Conservation (phyloP, 2,888 invertebrate genomes). For the Encarsia formosa region DNA sequence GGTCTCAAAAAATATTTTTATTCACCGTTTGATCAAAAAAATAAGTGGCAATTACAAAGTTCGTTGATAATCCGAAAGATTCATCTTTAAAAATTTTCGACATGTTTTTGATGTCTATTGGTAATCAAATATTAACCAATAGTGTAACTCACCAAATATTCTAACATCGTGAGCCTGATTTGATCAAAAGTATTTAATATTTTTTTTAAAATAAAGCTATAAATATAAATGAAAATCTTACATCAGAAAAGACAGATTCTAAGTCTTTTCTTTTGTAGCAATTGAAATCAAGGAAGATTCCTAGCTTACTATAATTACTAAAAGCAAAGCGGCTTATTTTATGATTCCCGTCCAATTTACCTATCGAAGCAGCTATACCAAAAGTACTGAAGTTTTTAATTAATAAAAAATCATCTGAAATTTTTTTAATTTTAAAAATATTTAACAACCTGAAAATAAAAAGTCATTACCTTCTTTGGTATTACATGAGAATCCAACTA, state of each 20-base stretch:
- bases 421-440: too few relatives aligned
- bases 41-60: too few relatives aligned
- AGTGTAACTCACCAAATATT: too few relatives aligned
- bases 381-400: neutral
- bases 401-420: neutral
- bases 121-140: too few relatives aligned
- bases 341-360: neutral
- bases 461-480: slow-evolving; percentile 6
- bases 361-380: neutral
- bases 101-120: too few relatives aligned
- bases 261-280: neutral
- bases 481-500: slow-evolving; percentile 9
- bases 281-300: neutral
- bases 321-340: neutral
- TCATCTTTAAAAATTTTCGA: too few relatives aligned
- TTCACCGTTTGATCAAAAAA: slow-evolving; percentile 12
- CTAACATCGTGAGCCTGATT: too few relatives aligned
- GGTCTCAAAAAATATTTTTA: too few relatives aligned
- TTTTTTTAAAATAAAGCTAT: neutral
- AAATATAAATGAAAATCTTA: neutral
- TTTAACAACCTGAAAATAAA: neutral
- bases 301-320: neutral
- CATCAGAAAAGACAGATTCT: neutral
- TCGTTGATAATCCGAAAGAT: too few relatives aligned
- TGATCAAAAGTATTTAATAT: slow-evolving; percentile 2